Conservation (phyloP, 2,797 vertebrate species). For the Crax fasciolata region DNA sequence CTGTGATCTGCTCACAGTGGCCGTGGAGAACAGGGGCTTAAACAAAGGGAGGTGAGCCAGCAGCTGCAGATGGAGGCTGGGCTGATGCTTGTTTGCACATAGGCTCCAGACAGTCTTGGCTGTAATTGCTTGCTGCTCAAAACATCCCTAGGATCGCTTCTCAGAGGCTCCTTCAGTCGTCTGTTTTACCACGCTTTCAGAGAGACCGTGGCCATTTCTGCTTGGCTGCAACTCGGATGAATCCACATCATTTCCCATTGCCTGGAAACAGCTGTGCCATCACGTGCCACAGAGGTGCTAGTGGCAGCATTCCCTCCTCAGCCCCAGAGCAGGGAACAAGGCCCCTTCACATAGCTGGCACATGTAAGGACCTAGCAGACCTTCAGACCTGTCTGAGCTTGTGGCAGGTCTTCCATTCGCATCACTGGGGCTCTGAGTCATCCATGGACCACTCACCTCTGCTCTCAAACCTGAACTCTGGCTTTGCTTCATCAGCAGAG, state of each 20-base stretch:
- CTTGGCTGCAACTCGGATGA: not conserved
- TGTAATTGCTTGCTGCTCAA: not conserved
- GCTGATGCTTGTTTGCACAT: not conserved
- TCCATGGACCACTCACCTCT: not conserved
- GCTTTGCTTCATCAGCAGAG: not conserved
- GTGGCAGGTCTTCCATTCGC: constrained; percentile 4
- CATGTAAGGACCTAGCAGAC: not conserved
- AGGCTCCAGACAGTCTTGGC: not conserved
- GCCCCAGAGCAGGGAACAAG: not conserved
- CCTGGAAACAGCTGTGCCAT: accelerated
- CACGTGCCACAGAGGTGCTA: not conserved
- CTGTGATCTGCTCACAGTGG: not conserved
- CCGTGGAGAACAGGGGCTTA: constrained; percentile 16
- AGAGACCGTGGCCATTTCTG: not conserved
- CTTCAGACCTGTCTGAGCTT: not conserved
- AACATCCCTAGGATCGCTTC: constrained; percentile 4
- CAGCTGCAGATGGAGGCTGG: constrained; percentile 35
- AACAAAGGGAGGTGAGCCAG: constrained; percentile 47
- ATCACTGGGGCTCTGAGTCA: not conserved
- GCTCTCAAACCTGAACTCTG: not conserved
- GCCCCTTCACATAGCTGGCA: not conserved
- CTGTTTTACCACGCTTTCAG: not conserved
- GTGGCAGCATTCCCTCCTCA: not conserved
- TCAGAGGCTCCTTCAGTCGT: constrained; percentile 20
- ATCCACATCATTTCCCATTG: not conserved